Evolutionary conservation across 1,140 invertebrate species (phyloP).

Genomic region (Cydia amplana): DNA sequence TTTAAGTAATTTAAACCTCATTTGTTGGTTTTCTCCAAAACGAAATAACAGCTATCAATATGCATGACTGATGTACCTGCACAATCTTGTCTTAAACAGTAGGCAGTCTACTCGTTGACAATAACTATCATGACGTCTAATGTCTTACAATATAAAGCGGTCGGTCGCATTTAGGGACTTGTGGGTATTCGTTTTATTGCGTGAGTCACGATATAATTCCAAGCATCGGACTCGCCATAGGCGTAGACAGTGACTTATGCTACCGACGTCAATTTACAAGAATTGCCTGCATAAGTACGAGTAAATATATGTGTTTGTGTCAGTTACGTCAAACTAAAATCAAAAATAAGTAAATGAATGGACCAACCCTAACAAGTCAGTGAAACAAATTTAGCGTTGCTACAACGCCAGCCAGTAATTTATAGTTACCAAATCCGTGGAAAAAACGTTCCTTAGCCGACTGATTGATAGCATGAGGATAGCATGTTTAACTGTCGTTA

Average conservation of each 20-base stretch:
- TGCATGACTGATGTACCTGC: not conserved
- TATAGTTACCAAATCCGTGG: conserved; percentile 49
- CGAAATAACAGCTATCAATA: not conserved
- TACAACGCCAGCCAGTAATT: conserved; percentile 44
- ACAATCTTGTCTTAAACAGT: not conserved
- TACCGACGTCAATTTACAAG: not conserved
- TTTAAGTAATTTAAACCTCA: no score
- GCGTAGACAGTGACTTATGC: not conserved
- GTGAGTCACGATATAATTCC: conserved; percentile 22
- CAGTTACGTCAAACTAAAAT: not conserved
- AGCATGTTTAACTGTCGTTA: conserved; percentile 35
- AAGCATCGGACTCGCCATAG: not conserved
- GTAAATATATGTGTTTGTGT: not conserved
- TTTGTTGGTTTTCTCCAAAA: no score
- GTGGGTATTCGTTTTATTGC: conserved; percentile 24
- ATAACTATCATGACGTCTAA: not conserved
- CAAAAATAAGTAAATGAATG: not conserved
- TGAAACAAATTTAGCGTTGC: conserved; percentile 54
- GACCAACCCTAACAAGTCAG: conserved; percentile 11
- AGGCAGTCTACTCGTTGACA: not conserved
- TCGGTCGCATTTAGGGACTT: not conserved
- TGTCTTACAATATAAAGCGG: not conserved
- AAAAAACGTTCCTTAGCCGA: conserved; percentile 43
- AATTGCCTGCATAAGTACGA: not conserved
- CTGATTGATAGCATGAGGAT: conserved; percentile 45